Base-by-base conservation (phyloP, 2,888 invertebrate species). In the Spodoptera picta region DNA sequence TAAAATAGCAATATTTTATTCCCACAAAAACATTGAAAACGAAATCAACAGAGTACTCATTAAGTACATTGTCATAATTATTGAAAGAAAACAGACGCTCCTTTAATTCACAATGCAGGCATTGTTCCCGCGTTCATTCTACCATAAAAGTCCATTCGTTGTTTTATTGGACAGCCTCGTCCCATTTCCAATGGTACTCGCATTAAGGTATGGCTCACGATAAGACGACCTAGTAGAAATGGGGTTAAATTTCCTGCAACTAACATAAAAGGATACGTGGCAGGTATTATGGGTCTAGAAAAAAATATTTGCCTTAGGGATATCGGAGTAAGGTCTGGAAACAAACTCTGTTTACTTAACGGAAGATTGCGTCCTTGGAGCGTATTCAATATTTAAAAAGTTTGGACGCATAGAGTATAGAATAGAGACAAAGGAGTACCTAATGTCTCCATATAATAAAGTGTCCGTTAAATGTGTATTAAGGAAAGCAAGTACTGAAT, bases 231-330 rank as follows among this genome's bases (percentile, higher is more conserved):
- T 59, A 76, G 64, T 61, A 36, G 53, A 69, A 83, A 80, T 59
- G 72, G 69, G 81, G 78, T 70, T 80, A 76, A 75, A 77, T 79
- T 84, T 84, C 77, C 79, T 81, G 61, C 71, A 53, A 6, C 9
- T 7, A 5, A 76, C 77, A 61, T 45, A 61, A 65, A 79, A 56
- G 60, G 56, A 24, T 60, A 36, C 50, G 48, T 70, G 27, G 3
- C 5, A 27, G 27, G 27, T 27, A 27, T 27, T 27, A 27, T 27
- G 27, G 5, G 3, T 27, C 27, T 3, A 5, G 5, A 27, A 27
- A 27, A 27, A 27, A 27, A 27, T 3, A 5, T 27, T 19, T 19
- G 19, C 19, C 19, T 19, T 19, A 19, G 19, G 19, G 19, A 19
- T 19, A 19, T 19, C 19, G 46, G 45, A 27, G 4, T 51, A 9